Evolutionary conservation across 2,888 invertebrate genomes (phyloP).

Genomic region (Keiferia lycopersicella): DNA sequence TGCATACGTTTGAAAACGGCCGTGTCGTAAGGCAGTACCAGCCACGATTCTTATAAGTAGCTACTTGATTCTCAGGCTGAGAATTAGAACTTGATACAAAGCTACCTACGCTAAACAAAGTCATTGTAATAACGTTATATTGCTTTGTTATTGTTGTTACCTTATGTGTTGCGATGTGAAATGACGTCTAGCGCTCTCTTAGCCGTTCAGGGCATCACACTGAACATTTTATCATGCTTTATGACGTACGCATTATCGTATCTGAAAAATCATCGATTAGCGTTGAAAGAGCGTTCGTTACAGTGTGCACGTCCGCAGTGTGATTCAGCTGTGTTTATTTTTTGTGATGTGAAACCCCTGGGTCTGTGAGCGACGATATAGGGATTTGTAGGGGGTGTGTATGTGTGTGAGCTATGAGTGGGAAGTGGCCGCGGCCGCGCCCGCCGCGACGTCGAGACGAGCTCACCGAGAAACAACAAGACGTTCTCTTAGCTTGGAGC

Average conservation of each 20-base stretch:
- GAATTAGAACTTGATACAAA: slow-evolving; percentile 28
- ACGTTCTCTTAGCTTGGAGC: slow-evolving; percentile 69
- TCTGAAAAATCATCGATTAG: slow-evolving; percentile 60
- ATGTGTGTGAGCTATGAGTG: slow-evolving; percentile 57
- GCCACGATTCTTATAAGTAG: slow-evolving; percentile 28
- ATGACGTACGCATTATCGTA: slow-evolving; percentile 70
- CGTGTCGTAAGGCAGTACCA: slow-evolving; percentile 25
- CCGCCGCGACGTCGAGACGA: slow-evolving; percentile 70
- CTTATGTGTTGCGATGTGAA: slow-evolving; percentile 14
- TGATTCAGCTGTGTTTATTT: slow-evolving; percentile 42
- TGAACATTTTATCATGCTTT: slow-evolving; percentile 58
- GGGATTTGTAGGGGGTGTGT: slow-evolving; percentile 31
- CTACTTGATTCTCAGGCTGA: slow-evolving; percentile 31
- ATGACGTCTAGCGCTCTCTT: slow-evolving; percentile 32
- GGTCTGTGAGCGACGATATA: slow-evolving; percentile 26
- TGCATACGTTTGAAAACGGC: slow-evolving; percentile 25
- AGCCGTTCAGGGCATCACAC: slow-evolving; percentile 28
- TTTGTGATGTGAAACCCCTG: slow-evolving; percentile 53
- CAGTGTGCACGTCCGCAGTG: slow-evolving; percentile 66
- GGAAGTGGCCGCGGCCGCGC: slow-evolving; percentile 59
- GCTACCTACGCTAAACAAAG: slow-evolving; percentile 15
- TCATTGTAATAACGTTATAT: slow-evolving; percentile 21
- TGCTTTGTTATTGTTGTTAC: slow-evolving; percentile 14
- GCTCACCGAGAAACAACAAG: slow-evolving; percentile 65
- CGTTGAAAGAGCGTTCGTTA: slow-evolving; percentile 54